Percentiles rank a stretch among this genome's conserved stretches.
Evolutionary conservation across 2,797 vertebrate genomes (phyloP).

Genomic region (Ctenochaetus hawaiiensis): DNA sequence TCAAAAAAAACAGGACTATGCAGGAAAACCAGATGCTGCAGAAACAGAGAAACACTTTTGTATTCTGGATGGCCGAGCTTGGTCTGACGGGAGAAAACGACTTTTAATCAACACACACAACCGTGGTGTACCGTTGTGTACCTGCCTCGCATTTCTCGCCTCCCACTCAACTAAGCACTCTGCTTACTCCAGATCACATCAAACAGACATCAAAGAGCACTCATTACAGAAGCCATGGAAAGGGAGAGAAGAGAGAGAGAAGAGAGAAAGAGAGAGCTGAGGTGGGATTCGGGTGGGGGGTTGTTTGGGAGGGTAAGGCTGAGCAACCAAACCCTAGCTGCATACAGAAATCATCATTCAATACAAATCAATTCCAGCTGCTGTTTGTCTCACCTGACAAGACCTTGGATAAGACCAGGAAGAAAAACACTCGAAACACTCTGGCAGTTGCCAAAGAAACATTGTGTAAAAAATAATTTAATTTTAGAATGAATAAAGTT

Average conservation of each 20-base stretch:
- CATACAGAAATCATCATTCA: constrained; percentile 42
- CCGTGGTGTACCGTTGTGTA: constrained; percentile 16
- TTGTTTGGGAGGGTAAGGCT: constrained; percentile 5
- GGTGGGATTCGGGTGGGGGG: background rate
- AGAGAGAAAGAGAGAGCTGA: constrained; percentile 16
- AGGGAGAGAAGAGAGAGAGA: too few species aligned
- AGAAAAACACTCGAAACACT: constrained; percentile 10
- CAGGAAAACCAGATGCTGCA: background rate
- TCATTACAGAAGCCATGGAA: constrained; percentile 52
- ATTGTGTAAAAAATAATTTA: constrained; percentile 1
- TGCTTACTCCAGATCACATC: constrained; percentile 57
- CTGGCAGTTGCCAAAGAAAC: constrained; percentile 18
- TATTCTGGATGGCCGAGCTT: constrained; percentile 7
- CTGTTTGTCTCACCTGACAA: constrained; percentile 36
- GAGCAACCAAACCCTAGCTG: constrained; percentile 19
- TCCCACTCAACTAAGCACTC: constrained; percentile 46
- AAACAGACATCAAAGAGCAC: constrained; percentile 63
- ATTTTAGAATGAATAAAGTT: constrained; percentile 4
- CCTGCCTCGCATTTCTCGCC: constrained; percentile 51
- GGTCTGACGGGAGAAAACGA: constrained; percentile 42
- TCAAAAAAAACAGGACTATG: constrained; percentile 12
- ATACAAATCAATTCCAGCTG: constrained; percentile 52
- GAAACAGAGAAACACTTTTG: constrained; percentile 22
- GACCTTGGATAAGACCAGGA: constrained; percentile 25
- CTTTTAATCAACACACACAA: constrained; percentile 40